Evolutionary conservation across 1,140 invertebrate genomes (phyloP), one percentile per base, ranked within the genome.

Genomic region (Trichoplusia ni): DNA sequence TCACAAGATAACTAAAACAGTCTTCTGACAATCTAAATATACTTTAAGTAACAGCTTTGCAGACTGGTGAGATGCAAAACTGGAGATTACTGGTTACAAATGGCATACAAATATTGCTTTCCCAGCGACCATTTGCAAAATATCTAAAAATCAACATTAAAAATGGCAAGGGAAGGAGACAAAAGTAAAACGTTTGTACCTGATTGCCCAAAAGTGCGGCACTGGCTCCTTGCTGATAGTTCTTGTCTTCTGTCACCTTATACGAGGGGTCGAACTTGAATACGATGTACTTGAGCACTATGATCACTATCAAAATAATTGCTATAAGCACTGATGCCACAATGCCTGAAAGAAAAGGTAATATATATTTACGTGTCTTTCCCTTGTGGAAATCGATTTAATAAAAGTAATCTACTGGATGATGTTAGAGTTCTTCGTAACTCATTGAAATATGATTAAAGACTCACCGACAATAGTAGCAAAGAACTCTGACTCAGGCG

Each of bases 291-390:
- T 97, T 97, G 67, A 98, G 93, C 58, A 99, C 95, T 44, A 98
- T 94, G 25, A 98, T 93, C 13, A 98, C 96, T 53, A 99, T 95
- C 25, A 98, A 92, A 8, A 99, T 95, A 61, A 99, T 95, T 18
- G 96, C 96, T 75, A 99, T 98, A 35, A 99, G 91, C 4, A 97
- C 95, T 16, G 96, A 97, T 0, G 97, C 97, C 58, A 98, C 97
- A 64, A 98, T 97, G 67, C 90, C 90, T 91, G 81, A 0, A 76
- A 80, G 27, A 14, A 0, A 29, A 31, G 16, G n/a, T 8, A 23
- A 35, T 21, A 31, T 1, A 33, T 4, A 11, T n/a, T n/a, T n/a
- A 2, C 7, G n/a, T n/a, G n/a, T 25, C 6, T 27, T 11, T 0
- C 14, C 5, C 16, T 37, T 8, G n/a, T 37, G n/a, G 2, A 0